Conservation (phyloP, 1,140 invertebrate species). For the Eciton burchellii region DNA sequence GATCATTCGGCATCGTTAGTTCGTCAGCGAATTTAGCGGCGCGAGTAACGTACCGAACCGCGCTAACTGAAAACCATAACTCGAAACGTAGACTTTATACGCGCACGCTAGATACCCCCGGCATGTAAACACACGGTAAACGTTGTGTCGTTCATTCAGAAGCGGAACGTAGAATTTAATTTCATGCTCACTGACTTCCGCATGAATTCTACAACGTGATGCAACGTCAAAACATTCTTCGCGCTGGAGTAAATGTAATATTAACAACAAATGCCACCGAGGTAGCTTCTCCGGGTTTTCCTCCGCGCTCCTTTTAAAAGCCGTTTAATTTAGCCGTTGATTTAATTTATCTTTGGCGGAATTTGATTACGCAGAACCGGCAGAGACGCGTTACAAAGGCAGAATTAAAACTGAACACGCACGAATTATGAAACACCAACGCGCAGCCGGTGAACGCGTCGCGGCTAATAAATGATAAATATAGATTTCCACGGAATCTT, state of each 20-base stretch:
- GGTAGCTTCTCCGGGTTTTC: too few species aligned
- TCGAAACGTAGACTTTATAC: neutral
- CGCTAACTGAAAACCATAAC: constrained; percentile 3
- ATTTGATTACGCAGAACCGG: neutral
- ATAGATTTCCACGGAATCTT: constrained; percentile 30
- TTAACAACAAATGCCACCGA: too few species aligned
- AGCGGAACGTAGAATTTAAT: neutral
- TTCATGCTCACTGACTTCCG: neutral
- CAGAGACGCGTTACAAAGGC: neutral
- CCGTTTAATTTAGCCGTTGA: neutral
- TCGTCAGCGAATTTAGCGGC: constrained; percentile 7
- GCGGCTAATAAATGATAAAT: constrained; percentile 33
- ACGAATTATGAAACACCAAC: neutral
- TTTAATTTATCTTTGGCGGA: neutral
- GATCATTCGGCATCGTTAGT: constrained; percentile 45
- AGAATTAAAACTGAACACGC: neutral
- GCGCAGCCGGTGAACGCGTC: neutral
- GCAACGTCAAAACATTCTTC: neutral
- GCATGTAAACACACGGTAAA: neutral
- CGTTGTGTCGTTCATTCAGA: neutral
- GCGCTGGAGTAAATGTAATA: neutral
- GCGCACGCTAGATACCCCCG: neutral
- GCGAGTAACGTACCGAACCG: neutral
- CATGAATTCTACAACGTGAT: neutral
- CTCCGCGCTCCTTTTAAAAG: neutral